These are phyloP conservation scores for Mastomys natalensis DNA, from an alignment of 2,113 vertebrate species.

Conservation along the genomic window DNA sequence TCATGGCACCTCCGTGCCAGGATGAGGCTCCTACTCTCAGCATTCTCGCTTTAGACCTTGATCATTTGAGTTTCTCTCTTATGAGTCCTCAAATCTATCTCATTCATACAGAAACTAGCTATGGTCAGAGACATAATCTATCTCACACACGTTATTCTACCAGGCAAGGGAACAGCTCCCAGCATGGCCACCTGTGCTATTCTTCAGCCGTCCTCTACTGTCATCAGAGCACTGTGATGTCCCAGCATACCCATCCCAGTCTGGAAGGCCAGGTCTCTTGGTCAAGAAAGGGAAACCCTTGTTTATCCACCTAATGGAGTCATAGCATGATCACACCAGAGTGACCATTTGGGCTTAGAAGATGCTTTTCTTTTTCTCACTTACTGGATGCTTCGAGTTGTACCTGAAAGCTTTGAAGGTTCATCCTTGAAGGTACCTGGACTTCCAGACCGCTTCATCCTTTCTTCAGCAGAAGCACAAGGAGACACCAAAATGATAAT, in stretches of 20 bases:
- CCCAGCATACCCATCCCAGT: neutral
- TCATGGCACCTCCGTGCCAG: accelerated
- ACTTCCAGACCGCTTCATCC: neutral
- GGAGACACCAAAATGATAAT: neutral
- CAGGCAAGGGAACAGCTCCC: neutral
- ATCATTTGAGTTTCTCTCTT: neutral
- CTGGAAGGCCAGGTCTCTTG: neutral
- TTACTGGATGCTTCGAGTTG: too few relatives aligned
- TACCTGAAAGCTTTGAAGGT: neutral
- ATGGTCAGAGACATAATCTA: too few relatives aligned
- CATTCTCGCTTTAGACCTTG: neutral
- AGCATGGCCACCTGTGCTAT: neutral
- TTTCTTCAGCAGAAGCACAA: neutral
- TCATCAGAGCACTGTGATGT: neutral
- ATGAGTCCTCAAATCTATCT: neutral
- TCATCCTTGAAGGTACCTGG: neutral
- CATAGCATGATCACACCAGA: neutral
- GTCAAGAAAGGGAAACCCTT: neutral
- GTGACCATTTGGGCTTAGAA: accelerated
- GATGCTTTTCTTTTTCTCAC: neutral
- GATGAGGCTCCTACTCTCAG: neutral
- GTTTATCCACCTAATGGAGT: neutral
- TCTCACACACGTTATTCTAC: neutral
- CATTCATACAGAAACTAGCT: neutral
- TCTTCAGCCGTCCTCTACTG: too few relatives aligned